A percentile compares a stretch with the other conserved stretches of the same genome.
phyloP scores from a whole-genome alignment of 1,140 invertebrate genomes.

The Caenorhabditis latens region DNA sequence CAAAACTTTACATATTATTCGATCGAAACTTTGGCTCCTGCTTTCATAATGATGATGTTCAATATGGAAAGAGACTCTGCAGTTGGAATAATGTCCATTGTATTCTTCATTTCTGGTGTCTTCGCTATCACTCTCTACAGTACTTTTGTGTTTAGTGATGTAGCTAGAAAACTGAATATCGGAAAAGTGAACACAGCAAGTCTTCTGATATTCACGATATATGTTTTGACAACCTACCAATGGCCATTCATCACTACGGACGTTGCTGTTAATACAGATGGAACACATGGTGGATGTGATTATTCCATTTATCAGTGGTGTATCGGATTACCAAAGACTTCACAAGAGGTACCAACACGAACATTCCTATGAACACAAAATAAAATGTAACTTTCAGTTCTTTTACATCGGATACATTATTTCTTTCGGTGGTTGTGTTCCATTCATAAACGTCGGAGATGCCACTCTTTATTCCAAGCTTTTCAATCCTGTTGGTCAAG shows the following conservation, averaged over 20 bases:
- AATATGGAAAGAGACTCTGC: slow-evolving; percentile 39
- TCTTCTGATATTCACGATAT: slow-evolving; percentile 6
- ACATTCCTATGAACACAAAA: no score
- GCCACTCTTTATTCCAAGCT: slow-evolving; percentile 24
- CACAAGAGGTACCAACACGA: background rate
- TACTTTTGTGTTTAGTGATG: background rate
- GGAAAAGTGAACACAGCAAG: slow-evolving; percentile 23
- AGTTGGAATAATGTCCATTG: slow-evolving; percentile 2
- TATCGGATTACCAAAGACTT: background rate
- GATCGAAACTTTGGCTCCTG: slow-evolving; percentile 10
- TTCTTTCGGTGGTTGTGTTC: slow-evolving; percentile 10
- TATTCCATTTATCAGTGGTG: slow-evolving; percentile 26
- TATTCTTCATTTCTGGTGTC: slow-evolving; percentile 21
- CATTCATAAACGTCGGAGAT: slow-evolving; percentile 25
- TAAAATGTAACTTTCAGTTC: background rate
- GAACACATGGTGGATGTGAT: slow-evolving; percentile 18
- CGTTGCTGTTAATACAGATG: slow-evolving; percentile 14
- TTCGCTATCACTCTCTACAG: slow-evolving; percentile 22
- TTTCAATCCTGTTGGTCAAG: slow-evolving; percentile 24
- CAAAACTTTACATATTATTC: slow-evolving; percentile 33
- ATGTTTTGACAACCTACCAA: slow-evolving; percentile 10
- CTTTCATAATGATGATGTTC: slow-evolving; percentile 40
- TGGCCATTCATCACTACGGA: slow-evolving; percentile 1
- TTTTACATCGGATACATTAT: slow-evolving; percentile 27
- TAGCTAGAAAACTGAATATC: slow-evolving; percentile 13